These are phyloP conservation scores for Nymphalis c-album DNA, from an alignment of 2,888 invertebrate genomes.

Conservation along the genomic window DNA sequence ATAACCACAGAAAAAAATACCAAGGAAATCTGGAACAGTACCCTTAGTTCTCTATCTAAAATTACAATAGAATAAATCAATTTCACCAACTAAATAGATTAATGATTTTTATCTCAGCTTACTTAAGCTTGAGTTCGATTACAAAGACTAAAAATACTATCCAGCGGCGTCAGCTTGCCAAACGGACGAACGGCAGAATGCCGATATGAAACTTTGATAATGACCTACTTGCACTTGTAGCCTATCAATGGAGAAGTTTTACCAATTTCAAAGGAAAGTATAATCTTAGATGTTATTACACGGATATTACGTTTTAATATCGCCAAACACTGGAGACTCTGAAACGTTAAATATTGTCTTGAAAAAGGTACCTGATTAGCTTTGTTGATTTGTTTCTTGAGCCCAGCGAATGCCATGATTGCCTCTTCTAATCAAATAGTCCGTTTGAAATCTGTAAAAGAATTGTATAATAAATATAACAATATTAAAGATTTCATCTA, in stretches of 20 bases:
- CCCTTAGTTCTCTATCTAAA: neutral
- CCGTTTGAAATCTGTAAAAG: conserved; percentile 38
- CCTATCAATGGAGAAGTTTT: conserved; percentile 24
- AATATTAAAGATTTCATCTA: neutral
- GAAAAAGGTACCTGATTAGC: conserved; percentile 93
- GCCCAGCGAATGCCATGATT: conserved; percentile 98
- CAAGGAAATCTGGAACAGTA: neutral
- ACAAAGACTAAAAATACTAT: conserved; percentile 12
- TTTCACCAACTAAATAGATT: conserved; percentile 1
- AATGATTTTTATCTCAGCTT: conserved; percentile 7
- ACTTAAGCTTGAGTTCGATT: conserved; percentile 8
- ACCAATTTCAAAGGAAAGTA: conserved; percentile 10
- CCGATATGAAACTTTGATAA: conserved; percentile 36
- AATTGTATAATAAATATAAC: conserved; percentile 1
- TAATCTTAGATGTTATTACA: conserved; percentile 13
- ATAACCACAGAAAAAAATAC: no score
- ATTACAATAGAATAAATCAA: no score
- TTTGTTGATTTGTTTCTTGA: conserved; percentile 99
- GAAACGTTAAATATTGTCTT: conserved; percentile 5
- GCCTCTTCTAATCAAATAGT: conserved; percentile 44
- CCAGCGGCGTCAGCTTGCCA: conserved; percentile 12
- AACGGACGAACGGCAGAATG: conserved; percentile 9
- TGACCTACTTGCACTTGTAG: conserved; percentile 29
- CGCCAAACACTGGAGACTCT: neutral
- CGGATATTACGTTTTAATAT: conserved; percentile 6